These are phyloP conservation scores for Mactra quadrangularis DNA, from an alignment of 1,140 invertebrate species.

Conservation along the genomic window DNA sequence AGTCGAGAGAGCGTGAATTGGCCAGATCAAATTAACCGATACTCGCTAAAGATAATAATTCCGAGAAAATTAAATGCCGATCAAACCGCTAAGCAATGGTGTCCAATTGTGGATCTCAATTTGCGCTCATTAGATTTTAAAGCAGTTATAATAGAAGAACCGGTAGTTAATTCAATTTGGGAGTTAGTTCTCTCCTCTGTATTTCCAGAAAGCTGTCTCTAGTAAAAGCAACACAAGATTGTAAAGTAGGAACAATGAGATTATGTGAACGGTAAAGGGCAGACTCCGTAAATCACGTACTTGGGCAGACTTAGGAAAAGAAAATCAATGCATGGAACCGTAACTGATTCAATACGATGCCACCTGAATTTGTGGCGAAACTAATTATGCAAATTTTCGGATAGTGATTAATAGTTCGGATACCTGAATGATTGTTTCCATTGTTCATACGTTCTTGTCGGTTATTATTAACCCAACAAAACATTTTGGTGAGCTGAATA, in stretches of 20 bases:
- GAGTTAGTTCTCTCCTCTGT: constrained; percentile 22
- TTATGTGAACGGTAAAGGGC: constrained; percentile 10
- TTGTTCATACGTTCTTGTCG: constrained; percentile 37
- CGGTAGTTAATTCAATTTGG: constrained; percentile 61
- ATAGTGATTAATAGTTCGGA: constrained; percentile 48
- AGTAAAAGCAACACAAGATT: not conserved
- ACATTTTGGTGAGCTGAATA: too few relatives aligned
- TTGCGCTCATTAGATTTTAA: constrained; percentile 65
- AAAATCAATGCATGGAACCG: constrained; percentile 32
- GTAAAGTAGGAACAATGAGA: constrained; percentile 51
- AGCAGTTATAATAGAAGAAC: constrained; percentile 55
- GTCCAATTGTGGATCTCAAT: constrained; percentile 52
- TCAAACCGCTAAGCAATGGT: not conserved
- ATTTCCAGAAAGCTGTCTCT: not conserved
- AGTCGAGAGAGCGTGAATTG: constrained; percentile 36
- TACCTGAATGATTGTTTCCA: constrained; percentile 53
- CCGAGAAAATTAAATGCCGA: constrained; percentile 41
- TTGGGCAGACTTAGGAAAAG: constrained; percentile 8
- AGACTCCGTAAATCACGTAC: constrained; percentile 47
- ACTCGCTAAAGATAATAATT: constrained; percentile 59
- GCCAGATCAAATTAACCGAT: constrained; percentile 61
- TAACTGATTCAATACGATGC: constrained; percentile 34
- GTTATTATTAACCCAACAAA: too few relatives aligned
- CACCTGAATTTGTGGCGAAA: constrained; percentile 52
- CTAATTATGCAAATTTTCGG: constrained; percentile 57